Conservation (phyloP, 2,888 invertebrate genomes). For the Rhorus exstirpatorius region DNA sequence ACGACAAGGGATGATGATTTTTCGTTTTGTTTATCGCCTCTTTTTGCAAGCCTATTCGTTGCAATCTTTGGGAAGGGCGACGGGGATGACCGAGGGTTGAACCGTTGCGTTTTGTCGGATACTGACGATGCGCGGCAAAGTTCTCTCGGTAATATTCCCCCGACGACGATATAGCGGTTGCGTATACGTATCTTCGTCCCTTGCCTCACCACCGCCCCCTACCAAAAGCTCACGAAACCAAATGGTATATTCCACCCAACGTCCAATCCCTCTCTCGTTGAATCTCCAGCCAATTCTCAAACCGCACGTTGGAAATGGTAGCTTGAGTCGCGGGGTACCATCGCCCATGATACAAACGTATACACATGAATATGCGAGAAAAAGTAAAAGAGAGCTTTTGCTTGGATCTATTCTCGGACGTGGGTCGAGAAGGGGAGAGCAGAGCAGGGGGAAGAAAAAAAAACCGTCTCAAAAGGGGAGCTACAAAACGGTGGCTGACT, state of each 20-base stretch:
- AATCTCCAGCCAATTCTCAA: conserved; percentile 78
- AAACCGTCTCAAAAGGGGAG: conserved; percentile 48
- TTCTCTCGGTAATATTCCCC: conserved; percentile 82
- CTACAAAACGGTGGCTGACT: conserved; percentile 8
- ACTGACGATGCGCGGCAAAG: conserved; percentile 75
- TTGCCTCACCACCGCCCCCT: conserved; percentile 62
- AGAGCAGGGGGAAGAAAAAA: conserved; percentile 40
- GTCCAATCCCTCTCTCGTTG: conserved; percentile 69
- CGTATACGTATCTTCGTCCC: conserved; percentile 74
- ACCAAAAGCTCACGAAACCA: conserved; percentile 57
- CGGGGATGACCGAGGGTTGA: conserved; percentile 50
- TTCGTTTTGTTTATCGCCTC: conserved; percentile 8
- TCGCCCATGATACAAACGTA: conserved; percentile 29
- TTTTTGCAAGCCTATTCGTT: background rate
- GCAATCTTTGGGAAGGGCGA: conserved; percentile 14
- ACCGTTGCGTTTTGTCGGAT: conserved; percentile 64
- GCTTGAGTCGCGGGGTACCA: no score
- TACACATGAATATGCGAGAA: background rate
- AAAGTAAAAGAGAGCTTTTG: conserved; percentile 53
- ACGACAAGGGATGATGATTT: background rate
- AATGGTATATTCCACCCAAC: conserved; percentile 31
- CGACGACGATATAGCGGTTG: conserved; percentile 84
- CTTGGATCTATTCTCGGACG: conserved; percentile 67
- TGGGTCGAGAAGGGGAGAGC: no score
- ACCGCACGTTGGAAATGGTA: conserved; percentile 69